Evolutionary conservation across 2,888 invertebrate species (phyloP).

Genomic region (Euphydryas editha): DNA sequence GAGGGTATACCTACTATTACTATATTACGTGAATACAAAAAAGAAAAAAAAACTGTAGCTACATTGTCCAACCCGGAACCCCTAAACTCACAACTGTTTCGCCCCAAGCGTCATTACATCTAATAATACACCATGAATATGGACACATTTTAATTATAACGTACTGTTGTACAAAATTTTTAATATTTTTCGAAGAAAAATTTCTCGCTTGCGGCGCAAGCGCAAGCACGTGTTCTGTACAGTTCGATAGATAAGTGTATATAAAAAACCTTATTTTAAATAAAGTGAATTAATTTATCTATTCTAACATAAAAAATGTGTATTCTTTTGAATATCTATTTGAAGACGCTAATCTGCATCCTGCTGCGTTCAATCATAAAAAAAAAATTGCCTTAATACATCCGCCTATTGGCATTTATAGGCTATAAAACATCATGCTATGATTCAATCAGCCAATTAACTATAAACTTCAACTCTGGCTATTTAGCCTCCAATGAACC

Average conservation of each 20-base stretch:
- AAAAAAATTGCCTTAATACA: too few relatives aligned
- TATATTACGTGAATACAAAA: too few relatives aligned
- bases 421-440: too few relatives aligned
- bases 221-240: constrained; percentile 33
- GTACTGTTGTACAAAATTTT: constrained; percentile 45
- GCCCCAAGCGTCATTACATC: constrained; percentile 44
- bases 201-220: constrained; percentile 48
- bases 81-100: constrained; percentile 43
- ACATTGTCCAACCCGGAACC: constrained; percentile 32
- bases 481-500: too few relatives aligned
- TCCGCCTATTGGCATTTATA: too few relatives aligned
- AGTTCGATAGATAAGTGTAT: constrained; percentile 22
- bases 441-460: too few relatives aligned
- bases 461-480: too few relatives aligned
- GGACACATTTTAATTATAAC: constrained; percentile 44
- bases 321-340: too few relatives aligned
- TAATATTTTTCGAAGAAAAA: constrained; percentile 53
- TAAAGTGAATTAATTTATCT: neutral
- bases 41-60: neutral
- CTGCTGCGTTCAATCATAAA: too few relatives aligned
- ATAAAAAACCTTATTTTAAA: neutral
- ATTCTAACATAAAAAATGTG: neutral
- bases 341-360: too few relatives aligned
- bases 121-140: constrained; percentile 46
- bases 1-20: too few relatives aligned